Conservation (phyloP, 2,113 vertebrate species). For the Campylomormyrus numenius region DNA sequence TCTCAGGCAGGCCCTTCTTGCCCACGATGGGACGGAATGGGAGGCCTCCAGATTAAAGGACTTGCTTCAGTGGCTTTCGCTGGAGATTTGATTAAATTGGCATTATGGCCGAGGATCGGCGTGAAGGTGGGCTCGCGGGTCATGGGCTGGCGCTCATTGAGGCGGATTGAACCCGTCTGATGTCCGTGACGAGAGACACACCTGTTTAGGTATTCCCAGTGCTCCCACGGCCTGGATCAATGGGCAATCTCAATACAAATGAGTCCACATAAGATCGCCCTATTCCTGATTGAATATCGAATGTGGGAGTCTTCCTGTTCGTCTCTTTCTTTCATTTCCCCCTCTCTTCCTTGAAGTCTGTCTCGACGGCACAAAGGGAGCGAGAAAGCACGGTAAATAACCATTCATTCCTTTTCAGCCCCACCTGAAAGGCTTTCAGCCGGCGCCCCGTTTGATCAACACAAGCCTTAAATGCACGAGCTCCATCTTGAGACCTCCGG, state of each 20-base stretch:
- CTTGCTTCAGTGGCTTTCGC: neutral
- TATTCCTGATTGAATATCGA: conserved; percentile 35
- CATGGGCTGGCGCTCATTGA: neutral
- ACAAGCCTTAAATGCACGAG: neutral
- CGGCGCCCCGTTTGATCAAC: neutral
- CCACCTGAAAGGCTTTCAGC: conserved; percentile 5
- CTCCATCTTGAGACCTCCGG: neutral
- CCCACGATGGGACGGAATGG: neutral
- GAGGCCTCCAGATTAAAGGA: conserved; percentile 3
- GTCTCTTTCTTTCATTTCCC: neutral
- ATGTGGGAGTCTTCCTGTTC: conserved; percentile 4
- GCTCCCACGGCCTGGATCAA: neutral
- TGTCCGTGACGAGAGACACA: neutral
- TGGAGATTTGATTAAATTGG: conserved; percentile 20
- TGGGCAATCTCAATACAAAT: conserved; percentile 19
- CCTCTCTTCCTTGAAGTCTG: neutral
- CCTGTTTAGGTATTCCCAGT: conserved; percentile 9
- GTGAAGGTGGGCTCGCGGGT: conserved; percentile 9
- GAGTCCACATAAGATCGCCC: conserved; percentile 5
- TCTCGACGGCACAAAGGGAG: neutral
- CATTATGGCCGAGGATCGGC: neutral
- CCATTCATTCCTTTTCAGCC: conserved; percentile 17
- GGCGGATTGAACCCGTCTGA: neutral
- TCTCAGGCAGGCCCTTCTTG: neutral
- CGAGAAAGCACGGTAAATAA: neutral